Base-by-base conservation (phyloP, 2,888 invertebrate genomes). In the Platynereis dumerilii region DNA sequence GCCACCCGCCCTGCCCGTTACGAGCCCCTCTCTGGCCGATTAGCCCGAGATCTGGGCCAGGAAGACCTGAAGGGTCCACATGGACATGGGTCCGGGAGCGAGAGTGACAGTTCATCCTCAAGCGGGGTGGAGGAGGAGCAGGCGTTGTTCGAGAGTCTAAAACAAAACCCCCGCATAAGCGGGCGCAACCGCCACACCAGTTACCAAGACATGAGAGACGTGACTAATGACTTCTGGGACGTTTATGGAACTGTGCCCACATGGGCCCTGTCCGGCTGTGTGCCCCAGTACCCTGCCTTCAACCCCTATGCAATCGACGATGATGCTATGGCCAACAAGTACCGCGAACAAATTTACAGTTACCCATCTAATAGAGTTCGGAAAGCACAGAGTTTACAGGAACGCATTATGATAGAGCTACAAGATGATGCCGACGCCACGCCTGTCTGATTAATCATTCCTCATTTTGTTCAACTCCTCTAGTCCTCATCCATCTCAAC, bases 381-480 rank as follows among this genome's bases (percentile, higher is more conserved):
- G 7, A 39, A 48, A 34, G 54, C 39, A 29, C 61, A 61, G 39
- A 48, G 53, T 34, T 28, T 61, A 20, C 62, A 56, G 29, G 62
- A 62, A 20, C 39, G 62, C 20, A 27, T 62, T 5, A 27, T 56
- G 45, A 48, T 52, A 1, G 59, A 53, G 34, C 24, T 60, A 22
- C 39, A 59, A 12, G 65, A 65, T 55, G 65, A 65, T 48, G 54
- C 65, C 10, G 65, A 65, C 22, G 65, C 65, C 55, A 65, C 65
- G n/a, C 65, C 65, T 0, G 65, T 65, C 1, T 65, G 29, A 34
- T 7, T 34, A 5, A n/a, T n/a, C n/a, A n/a, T n/a, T 5, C 34
- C 34, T 34, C 34, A 34, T 34, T 12, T 7, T 12, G 34, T 34
- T 34, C 34, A 34, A 34, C 34, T 34, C 34, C 12, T 34, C 34